Conservation (phyloP, 1,140 invertebrate genomes). For the Macrosteles quadrilineatus region DNA sequence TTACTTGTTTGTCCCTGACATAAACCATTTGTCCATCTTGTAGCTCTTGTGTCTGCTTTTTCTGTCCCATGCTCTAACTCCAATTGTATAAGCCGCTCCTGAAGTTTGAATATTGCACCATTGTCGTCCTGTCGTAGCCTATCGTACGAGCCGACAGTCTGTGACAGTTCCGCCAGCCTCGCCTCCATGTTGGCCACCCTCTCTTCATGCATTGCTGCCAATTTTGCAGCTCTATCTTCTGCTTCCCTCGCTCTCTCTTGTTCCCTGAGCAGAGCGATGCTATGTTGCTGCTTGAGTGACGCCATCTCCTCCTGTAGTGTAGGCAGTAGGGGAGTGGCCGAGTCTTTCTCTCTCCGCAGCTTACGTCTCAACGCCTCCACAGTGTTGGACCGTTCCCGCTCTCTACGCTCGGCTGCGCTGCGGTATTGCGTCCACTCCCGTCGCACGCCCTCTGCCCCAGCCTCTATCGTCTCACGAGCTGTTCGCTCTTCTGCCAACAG, state of each 20-base stretch:
- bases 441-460: conserved; percentile 54
- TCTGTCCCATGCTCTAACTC: conserved; percentile 46
- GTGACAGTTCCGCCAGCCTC: conserved; percentile 75
- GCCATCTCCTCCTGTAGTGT: conserved; percentile 72
- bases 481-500: conserved; percentile 61
- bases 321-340: conserved; percentile 62
- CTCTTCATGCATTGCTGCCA: conserved; percentile 69
- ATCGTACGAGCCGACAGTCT: conserved; percentile 78
- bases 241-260: conserved; percentile 64
- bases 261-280: conserved; percentile 64
- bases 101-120: conserved; percentile 69
- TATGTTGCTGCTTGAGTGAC: conserved; percentile 68
- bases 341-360: conserved; percentile 61
- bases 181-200: conserved; percentile 75
- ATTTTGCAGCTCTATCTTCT: conserved; percentile 66
- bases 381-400: conserved; percentile 62
- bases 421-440: conserved; percentile 47
- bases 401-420: conserved; percentile 57
- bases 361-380: conserved; percentile 64
- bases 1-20: no score
- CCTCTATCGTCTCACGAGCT: conserved; percentile 63
- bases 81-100: conserved; percentile 47
- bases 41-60: conserved; percentile 41
- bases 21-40: no score
- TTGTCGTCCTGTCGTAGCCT: conserved; percentile 71